Conservation (phyloP, 92 coral and sea anemone genomes). For the Epizoanthus rinbou region DNA sequence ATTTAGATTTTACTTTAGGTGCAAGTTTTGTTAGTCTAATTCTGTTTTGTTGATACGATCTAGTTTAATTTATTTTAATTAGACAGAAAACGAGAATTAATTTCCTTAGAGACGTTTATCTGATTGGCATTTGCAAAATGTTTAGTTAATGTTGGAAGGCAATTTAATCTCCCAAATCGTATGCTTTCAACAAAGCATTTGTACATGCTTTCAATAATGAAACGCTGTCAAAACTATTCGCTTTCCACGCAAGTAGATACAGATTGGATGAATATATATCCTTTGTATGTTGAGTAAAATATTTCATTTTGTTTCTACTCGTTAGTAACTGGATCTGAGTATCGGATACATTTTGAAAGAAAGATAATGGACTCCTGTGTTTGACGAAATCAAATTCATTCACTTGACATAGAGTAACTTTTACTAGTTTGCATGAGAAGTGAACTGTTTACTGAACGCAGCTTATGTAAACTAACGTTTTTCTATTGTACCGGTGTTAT, state of each 20-base stretch:
- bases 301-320: neutral
- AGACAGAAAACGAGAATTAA: slow-evolving; percentile 4
- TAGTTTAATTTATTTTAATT: neutral
- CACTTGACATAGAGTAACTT: neutral
- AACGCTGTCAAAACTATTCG: too few species aligned
- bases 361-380: neutral
- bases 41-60: neutral
- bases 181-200: neutral
- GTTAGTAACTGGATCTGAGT: neutral
- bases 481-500: slow-evolving; percentile 15
- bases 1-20: neutral
- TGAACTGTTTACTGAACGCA: slow-evolving; percentile 11
- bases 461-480: slow-evolving; percentile 1
- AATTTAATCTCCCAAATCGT: neutral
- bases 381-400: slow-evolving; percentile 1
- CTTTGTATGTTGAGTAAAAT: neutral
- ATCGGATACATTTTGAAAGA: slow-evolving; percentile 24
- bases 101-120: neutral
- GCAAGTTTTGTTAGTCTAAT: neutral
- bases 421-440: slow-evolving; percentile 40
- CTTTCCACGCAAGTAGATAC: neutral
- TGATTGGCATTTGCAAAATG: slow-evolving; percentile 4
- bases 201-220: too few species aligned
- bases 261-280: neutral
- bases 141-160: neutral